Percentiles rank a stretch among this genome's conserved stretches.
Conservation (phyloP, 2,888 invertebrate species). For the Vanessa cardui region DNA sequence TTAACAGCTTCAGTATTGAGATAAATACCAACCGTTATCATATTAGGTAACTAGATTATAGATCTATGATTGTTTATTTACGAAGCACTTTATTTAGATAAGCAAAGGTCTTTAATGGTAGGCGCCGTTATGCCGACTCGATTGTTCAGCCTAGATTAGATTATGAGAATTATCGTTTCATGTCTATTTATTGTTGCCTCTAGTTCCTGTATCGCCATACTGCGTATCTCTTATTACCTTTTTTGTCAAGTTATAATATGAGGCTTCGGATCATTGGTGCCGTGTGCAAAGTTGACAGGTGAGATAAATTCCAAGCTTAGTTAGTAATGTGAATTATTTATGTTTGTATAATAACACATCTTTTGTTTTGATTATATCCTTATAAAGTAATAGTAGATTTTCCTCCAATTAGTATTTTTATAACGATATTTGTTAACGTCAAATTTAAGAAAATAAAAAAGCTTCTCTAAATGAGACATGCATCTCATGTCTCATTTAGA, state of each 20-base stretch:
- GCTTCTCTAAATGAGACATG: no score
- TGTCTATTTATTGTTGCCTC: conserved; percentile 25
- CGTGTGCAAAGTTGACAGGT: conserved; percentile 33
- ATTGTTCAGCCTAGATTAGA: conserved; percentile 30
- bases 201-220: conserved; percentile 40
- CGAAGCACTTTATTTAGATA: neutral
- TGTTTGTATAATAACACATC: neutral
- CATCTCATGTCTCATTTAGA: no score
- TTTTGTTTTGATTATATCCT: neutral
- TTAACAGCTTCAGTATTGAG: neutral
- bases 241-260: conserved; percentile 12
- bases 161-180: conserved; percentile 26
- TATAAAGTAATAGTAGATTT: no score
- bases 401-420: no score
- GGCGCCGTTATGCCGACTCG: neutral
- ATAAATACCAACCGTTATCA: neutral
- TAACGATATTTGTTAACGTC: no score
- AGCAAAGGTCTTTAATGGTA: conserved; percentile 2
- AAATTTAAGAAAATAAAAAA: no score
- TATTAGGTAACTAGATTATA: neutral
- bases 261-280: conserved; percentile 24
- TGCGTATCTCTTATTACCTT: conserved; percentile 22
- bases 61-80: neutral
- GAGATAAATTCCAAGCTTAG: neutral
- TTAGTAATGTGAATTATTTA: neutral